Conservation (phyloP, 2,113 vertebrate genomes). For the Halichoeres trimaculatus region DNA sequence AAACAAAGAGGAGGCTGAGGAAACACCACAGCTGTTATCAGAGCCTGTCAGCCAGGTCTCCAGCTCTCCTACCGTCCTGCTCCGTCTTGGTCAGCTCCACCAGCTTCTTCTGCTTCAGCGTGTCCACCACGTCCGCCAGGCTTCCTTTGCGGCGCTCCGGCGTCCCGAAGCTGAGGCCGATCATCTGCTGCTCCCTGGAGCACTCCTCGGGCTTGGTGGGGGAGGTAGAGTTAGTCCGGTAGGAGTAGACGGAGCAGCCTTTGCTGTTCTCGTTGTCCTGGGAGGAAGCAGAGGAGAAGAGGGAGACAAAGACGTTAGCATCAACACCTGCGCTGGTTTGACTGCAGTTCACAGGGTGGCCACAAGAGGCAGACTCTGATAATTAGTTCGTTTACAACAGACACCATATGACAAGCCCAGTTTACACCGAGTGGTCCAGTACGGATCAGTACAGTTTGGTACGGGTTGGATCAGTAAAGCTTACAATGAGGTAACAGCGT, state of each 20-base stretch:
- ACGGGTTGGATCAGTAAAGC: too few relatives aligned
- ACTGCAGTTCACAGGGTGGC: too few relatives aligned
- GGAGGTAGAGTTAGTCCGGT: constrained; percentile 96
- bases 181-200: constrained; percentile 89
- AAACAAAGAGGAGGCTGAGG: not conserved
- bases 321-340: too few relatives aligned
- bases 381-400: too few relatives aligned
- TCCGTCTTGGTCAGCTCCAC: constrained; percentile 97
- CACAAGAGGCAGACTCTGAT: too few relatives aligned
- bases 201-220: constrained; percentile 94
- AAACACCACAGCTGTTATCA: too few relatives aligned
- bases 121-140: constrained; percentile 97
- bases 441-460: too few relatives aligned
- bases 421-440: too few relatives aligned
- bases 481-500: too few relatives aligned
- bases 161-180: constrained; percentile 90
- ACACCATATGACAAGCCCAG: too few relatives aligned
- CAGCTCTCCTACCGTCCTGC: constrained; percentile 86
- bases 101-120: constrained; percentile 97
- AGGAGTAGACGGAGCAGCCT: constrained; percentile 92
- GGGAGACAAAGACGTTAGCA: not conserved
- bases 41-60: too few relatives aligned
- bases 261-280: constrained; percentile 94
- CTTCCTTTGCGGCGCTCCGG: constrained; percentile 97
- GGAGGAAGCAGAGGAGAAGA: constrained; percentile 29